Base-by-base conservation (phyloP, 2,797 vertebrate genomes). In the Threskiornis aethiopicus region DNA sequence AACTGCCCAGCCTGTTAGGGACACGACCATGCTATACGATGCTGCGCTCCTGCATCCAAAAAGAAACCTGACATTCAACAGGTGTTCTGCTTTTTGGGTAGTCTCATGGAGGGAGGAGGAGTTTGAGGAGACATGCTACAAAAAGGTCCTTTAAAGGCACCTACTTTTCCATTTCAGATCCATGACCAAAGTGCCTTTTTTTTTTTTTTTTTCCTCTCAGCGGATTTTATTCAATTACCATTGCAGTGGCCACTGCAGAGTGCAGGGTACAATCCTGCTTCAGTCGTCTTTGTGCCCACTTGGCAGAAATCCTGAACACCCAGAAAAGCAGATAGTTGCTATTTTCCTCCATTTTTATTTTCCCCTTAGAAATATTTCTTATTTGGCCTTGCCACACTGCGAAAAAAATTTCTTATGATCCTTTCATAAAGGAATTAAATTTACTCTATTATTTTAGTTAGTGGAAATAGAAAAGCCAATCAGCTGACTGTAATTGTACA, bases 381-480 rank as follows among this genome's bases (percentile, higher is more conserved):
- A 58, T 83, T 91, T 35, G 13, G 35, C 70, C 21, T 82, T 89
- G 12, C 55, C 37, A 65, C 66, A 52, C 26, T 79, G 44, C 12
- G 14, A 35, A 39, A 24, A 29, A 24, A 37, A 17, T 25, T 4
- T 31, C 76, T 93, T 89, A 95, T 82, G 78, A 96, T 37, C 10
- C 16, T 89, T 78, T 92, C 84, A 93, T 75, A 47, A 88, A 93
- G 80, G 41, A 93, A 80, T 91, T 92, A 83, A 71, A 87, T 76
- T 76, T 64, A 89, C 41, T 82, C 59, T 72, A 41, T 84, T 97
- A 94, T 95, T 96, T 87, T 90, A 96, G 93, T 94, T 94, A 95
- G 83, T 94, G 62, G 17, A 77, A 87, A 96, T 66, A 96, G 69
- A 94, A 97, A 96, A 96, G 47, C 51, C 84, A 92, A 89, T 96